Conservation (phyloP, 2,888 invertebrate genomes). For the Pyrgus malvae region DNA sequence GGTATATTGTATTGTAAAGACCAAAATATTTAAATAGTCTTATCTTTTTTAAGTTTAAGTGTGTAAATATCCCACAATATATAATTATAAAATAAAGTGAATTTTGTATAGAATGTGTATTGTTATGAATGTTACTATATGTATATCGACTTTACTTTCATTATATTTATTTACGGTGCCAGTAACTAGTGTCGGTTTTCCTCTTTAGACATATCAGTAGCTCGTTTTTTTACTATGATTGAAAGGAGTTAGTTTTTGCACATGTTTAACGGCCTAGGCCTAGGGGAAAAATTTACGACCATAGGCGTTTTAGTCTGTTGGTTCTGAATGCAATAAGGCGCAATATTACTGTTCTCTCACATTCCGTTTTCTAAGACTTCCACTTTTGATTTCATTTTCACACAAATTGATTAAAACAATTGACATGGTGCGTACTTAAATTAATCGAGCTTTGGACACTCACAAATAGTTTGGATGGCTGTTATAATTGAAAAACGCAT, state of each 20-base stretch:
- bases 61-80: conserved; percentile 65
- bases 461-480: background rate
- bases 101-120: conserved; percentile 66
- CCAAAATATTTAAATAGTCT: conserved; percentile 18
- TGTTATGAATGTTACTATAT: conserved; percentile 60
- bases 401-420: background rate
- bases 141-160: conserved; percentile 43
- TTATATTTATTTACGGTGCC: conserved; percentile 52
- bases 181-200: conserved; percentile 39
- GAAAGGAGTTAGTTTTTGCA: conserved; percentile 10
- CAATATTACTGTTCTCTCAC: conserved; percentile 39
- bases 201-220: conserved; percentile 42
- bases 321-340: conserved; percentile 20
- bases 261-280: conserved; percentile 17
- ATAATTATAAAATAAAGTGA: conserved; percentile 56
- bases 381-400: conserved; percentile 23
- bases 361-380: conserved; percentile 49
- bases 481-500: too few relatives aligned
- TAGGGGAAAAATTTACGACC: conserved; percentile 11
- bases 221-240: conserved; percentile 21
- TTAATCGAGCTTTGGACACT: conserved; percentile 10
- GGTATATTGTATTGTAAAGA: conserved; percentile 44
- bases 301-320: conserved; percentile 18
- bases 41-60: conserved; percentile 44
- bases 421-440: conserved; percentile 45